phyloP scores from a whole-genome alignment of 2,888 invertebrate species.

The Stenichneumon culpator region DNA sequence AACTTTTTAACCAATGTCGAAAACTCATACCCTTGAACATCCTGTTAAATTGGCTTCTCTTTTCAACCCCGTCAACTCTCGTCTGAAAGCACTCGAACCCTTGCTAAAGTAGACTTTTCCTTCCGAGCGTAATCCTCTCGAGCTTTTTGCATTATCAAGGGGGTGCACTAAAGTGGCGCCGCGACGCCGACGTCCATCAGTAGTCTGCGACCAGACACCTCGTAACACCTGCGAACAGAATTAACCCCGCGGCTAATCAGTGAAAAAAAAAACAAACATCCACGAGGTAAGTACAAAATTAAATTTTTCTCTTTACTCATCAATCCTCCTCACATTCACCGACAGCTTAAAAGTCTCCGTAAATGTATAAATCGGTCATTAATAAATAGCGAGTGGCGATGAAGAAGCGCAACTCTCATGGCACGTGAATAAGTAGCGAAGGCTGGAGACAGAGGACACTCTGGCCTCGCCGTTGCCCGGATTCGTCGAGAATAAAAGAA shows the following conservation, averaged over 20 bases:
- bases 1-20: neutral
- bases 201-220: conserved; percentile 41
- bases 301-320: neutral
- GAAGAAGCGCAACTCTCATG: conserved; percentile 9
- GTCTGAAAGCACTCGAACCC: conserved; percentile 1
- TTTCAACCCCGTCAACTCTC: neutral
- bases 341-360: neutral
- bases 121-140: neutral
- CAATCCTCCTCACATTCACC: conserved; percentile 1
- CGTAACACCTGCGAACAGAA: conserved; percentile 60
- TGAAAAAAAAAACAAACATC: neutral
- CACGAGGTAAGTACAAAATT: conserved; percentile 37
- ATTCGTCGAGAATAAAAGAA: neutral
- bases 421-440: conserved; percentile 33
- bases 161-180: conserved; percentile 73
- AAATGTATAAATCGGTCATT: neutral
- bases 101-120: neutral
- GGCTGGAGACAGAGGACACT: neutral
- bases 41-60: neutral
- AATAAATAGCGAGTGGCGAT: neutral
- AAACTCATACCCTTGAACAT: conserved; percentile 10
- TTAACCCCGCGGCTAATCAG: conserved; percentile 16
- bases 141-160: conserved; percentile 21
- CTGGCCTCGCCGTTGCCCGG: neutral
- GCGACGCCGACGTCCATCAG: conserved; percentile 62